phyloP scores from a whole-genome alignment of 2,113 vertebrate species.

The Ochotona princeps region DNA sequence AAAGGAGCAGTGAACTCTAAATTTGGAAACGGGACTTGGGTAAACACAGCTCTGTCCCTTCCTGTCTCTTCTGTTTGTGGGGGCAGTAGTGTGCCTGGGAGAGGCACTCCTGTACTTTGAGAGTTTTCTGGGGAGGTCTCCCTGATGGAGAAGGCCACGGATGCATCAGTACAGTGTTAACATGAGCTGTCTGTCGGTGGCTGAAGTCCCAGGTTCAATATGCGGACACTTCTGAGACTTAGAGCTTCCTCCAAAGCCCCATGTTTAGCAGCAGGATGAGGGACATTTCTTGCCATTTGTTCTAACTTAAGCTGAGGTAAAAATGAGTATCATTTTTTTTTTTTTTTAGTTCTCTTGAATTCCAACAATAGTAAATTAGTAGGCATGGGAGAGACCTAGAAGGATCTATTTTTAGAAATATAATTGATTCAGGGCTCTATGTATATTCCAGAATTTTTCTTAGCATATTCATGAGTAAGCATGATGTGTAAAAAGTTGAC shows the following conservation, averaged over 20 bases:
- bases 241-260: neutral
- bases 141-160: neutral
- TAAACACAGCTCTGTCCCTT: neutral
- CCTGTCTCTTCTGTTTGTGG: neutral
- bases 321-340: neutral
- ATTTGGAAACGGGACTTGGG: neutral
- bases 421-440: neutral
- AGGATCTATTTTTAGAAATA: neutral
- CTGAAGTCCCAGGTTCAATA: neutral
- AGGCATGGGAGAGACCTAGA: neutral
- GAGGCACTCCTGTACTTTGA: neutral
- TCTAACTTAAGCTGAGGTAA: neutral
- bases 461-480: neutral
- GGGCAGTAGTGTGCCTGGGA: rapidly evolving
- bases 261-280: neutral
- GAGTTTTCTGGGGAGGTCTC: neutral
- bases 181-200: neutral
- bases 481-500: conserved; percentile 61
- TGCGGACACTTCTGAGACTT: neutral
- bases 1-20: neutral
- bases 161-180: neutral
- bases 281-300: neutral
- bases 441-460: neutral
- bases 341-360: neutral
- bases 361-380: neutral